Conservation (phyloP, 2,113 vertebrate species). For the Laticauda laticaudata region DNA sequence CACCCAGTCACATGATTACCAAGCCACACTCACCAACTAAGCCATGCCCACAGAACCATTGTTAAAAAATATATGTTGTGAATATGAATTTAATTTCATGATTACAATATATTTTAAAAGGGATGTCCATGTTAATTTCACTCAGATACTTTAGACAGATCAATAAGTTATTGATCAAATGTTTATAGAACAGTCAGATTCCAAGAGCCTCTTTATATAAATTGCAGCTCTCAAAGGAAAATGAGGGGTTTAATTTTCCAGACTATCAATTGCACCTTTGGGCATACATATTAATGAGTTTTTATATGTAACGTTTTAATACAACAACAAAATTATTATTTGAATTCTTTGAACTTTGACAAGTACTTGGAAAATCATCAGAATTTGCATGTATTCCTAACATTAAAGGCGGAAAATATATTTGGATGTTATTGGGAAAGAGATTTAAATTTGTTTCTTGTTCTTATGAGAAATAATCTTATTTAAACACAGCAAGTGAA, state of each 20-base stretch:
- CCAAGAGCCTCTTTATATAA: not conserved
- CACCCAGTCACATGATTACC: no score
- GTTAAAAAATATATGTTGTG: not conserved
- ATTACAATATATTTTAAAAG: not conserved
- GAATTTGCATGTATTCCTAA: not conserved
- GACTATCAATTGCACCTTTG: not conserved
- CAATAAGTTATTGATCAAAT: not conserved
- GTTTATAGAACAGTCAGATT: not conserved
- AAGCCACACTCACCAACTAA: no score
- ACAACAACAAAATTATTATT: not conserved
- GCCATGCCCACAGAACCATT: no score
- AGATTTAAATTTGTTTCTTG: not conserved
- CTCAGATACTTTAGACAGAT: not conserved
- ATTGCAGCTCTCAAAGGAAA: not conserved
- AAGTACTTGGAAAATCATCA: not conserved
- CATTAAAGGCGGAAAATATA: not conserved
- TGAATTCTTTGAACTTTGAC: not conserved
- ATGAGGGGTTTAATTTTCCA: not conserved
- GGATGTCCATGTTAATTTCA: not conserved
- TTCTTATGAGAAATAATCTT: not conserved
- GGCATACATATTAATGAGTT: not conserved
- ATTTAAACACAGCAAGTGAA: not conserved
- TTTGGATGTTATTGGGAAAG: not conserved
- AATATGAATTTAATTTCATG: not conserved
- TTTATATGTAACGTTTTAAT: not conserved